Base-by-base conservation (phyloP, 2,797 vertebrate species). In the Varecia variegata region DNA sequence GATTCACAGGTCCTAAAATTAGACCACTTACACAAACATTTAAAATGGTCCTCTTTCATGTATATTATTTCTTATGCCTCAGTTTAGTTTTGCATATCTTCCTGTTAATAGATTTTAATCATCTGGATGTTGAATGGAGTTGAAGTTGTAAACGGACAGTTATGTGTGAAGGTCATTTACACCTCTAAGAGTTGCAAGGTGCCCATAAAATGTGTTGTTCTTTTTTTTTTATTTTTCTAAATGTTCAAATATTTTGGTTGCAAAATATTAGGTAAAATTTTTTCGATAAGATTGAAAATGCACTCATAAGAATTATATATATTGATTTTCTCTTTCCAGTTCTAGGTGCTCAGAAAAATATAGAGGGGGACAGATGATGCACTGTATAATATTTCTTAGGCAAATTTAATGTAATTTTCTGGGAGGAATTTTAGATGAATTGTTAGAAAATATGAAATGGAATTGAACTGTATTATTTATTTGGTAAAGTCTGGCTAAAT, bases 301-400 rank as follows among this genome's bases (percentile, higher is more conserved):
- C 60, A 43, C 25, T 13, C 5, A 4, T 18, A 73, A 15, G 3
- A 84, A n/a, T 47, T 71, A 4, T 3, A 70, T 10, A 32, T 89
- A 13, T 65, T 52, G 56, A 92, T 89, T 96, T 80, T 96, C 13
- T 88, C 35, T 88, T 86, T 58, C 17, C 15, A 86, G 38, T 62
- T 93, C n/a, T 18, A 90, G 15, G 9, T 73, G 25, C 13, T 7
- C 3, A 54, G 40, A 77, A 81, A 80, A 76, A 38, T 86, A 7
- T 15, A 80, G 25, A 68, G 4, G 23, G 30, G 27, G n/a, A n/a
- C 13, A 76, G 5, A 71, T 73, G 21, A 82, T 56, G 86, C 12
- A 32, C 5, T 73, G 17, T 65, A 52, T 67, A 87, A 79, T 82
- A 45, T 56, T 54, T 87, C 35, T 27, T 54, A 73, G 40, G 7